Conservation (phyloP, 2,797 vertebrate genomes). For the Notamacropus eugenii region DNA sequence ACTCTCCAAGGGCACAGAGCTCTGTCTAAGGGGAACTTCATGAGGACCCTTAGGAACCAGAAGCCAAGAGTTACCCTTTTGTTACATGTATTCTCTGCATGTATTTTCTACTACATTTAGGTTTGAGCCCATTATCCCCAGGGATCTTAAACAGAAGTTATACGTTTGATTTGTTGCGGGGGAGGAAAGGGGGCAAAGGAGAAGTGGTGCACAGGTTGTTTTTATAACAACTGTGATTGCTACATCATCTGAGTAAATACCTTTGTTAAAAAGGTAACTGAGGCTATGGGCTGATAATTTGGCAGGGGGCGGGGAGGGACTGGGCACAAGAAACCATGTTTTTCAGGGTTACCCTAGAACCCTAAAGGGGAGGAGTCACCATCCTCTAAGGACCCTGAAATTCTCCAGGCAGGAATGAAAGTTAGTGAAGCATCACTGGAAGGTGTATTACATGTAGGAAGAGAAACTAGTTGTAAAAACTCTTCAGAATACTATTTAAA, state of each 20-base stretch:
- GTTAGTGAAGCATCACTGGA: not conserved
- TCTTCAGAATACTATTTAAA: not conserved
- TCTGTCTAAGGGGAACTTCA: not conserved
- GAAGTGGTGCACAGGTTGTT: not conserved
- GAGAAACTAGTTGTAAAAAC: not conserved
- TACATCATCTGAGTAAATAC: not conserved
- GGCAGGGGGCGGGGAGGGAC: rapidly evolving
- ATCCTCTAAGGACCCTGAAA: not conserved
- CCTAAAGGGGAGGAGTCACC: not conserved
- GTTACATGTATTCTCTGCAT: not conserved
- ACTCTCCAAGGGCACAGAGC: not conserved
- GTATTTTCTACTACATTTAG: not conserved
- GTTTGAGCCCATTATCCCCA: not conserved
- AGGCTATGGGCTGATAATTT: not conserved
- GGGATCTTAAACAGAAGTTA: too few species aligned
- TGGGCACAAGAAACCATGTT: not conserved
- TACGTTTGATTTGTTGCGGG: not conserved
- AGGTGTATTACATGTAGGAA: not conserved
- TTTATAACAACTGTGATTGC: not conserved
- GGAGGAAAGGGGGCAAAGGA: too few species aligned
- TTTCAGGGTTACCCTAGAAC: not conserved
- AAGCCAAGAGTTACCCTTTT: not conserved
- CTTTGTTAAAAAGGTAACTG: not conserved
- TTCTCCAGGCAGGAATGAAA: not conserved
- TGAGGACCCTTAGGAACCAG: not conserved